A percentile compares a stretch with the other conserved stretches of the same genome.
phyloP scores from a whole-genome alignment of 2,113 vertebrate species.

The Parotia lawesii region DNA sequence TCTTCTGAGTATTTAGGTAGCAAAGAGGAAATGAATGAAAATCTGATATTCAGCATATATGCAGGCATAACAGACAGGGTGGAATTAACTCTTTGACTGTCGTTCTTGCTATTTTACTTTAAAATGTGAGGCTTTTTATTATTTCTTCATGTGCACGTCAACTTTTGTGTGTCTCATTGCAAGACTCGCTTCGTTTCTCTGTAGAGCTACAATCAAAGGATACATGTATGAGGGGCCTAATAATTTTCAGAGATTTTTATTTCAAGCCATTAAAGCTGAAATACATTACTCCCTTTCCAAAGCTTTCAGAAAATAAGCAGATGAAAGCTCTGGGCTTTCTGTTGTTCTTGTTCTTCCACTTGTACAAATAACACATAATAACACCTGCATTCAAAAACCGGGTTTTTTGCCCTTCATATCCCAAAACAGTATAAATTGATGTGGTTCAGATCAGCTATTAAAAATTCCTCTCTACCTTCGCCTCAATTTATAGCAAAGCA shows the following conservation, averaged over 20 bases:
- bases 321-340: conserved; percentile 80
- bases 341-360: conserved; percentile 73
- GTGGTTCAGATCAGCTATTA: conserved; percentile 70
- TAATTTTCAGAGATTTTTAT: conserved; percentile 74
- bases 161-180: neutral
- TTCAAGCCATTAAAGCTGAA: conserved; percentile 75
- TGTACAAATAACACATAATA: conserved; percentile 89
- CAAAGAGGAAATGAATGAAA: neutral
- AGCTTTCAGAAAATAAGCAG: conserved; percentile 83
- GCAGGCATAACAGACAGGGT: neutral
- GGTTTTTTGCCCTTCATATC: conserved; percentile 72
- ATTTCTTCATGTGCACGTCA: conserved; percentile 1
- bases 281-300: conserved; percentile 77
- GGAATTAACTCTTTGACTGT: neutral
- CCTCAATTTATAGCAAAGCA: conserved; percentile 47
- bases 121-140: neutral
- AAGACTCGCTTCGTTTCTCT: conserved; percentile 40
- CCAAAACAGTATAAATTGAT: conserved; percentile 80
- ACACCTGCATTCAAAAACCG: conserved; percentile 73
- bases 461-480: conserved; percentile 54
- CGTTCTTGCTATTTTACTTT: conserved; percentile 1
- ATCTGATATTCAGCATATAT: neutral
- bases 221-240: conserved; percentile 12
- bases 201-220: conserved; percentile 68
- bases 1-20: neutral